Evolutionary conservation across 2,888 invertebrate genomes (phyloP).

Genomic region (Chrysomela aeneicollis): DNA sequence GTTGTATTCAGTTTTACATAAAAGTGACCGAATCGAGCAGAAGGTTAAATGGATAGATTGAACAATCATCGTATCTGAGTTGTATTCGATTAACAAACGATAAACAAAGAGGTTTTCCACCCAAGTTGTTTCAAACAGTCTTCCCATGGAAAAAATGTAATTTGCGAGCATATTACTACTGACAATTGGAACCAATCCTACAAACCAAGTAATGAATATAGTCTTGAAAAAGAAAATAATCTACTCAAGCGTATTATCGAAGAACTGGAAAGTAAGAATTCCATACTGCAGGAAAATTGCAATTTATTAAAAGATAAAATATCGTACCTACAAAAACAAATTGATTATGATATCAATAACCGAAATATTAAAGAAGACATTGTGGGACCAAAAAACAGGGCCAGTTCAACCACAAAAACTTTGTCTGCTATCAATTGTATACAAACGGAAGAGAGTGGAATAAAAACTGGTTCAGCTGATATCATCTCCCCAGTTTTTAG

Average conservation of each 20-base stretch:
- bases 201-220: not conserved
- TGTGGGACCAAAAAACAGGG: constrained; percentile 2
- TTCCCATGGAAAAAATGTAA: no score
- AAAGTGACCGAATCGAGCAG: no score
- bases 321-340: constrained; percentile 1
- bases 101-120: no score
- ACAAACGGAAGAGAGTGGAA: constrained; percentile 5
- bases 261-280: not conserved
- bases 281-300: constrained; percentile 4
- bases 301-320: constrained; percentile 9
- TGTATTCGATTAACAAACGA: no score
- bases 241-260: constrained; percentile 7
- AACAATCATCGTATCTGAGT: no score
- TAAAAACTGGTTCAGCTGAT: constrained; percentile 6
- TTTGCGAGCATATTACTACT: no score
- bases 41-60: no score
- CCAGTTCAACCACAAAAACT: constrained; percentile 1
- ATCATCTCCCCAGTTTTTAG: not conserved
- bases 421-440: not conserved
- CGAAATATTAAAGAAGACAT: not conserved
- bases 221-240: constrained; percentile 12
- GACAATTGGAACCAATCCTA: no score
- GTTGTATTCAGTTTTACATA: no score
- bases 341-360: constrained; percentile 7
- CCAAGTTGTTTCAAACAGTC: no score